These are phyloP conservation scores for Andrena flavipes DNA, from an alignment of 2,888 invertebrate species.

Conservation along the genomic window DNA sequence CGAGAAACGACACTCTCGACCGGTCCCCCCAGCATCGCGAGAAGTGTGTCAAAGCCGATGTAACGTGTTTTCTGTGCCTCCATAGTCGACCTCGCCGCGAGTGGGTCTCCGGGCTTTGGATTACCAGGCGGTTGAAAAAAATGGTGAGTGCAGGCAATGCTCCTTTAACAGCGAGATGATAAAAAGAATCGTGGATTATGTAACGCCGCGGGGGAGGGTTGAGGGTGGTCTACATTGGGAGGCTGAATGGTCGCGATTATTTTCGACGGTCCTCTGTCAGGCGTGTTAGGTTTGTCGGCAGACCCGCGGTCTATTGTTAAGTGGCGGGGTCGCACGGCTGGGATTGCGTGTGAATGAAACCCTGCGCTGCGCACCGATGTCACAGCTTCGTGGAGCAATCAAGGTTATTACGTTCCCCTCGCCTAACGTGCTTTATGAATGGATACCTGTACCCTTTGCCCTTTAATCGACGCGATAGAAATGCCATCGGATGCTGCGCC, in stretches of 20 bases:
- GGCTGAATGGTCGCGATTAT: not conserved
- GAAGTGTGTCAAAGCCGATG: conserved; percentile 67
- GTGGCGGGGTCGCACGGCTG: not conserved
- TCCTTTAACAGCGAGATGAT: not conserved
- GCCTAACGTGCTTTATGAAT: conserved; percentile 45
- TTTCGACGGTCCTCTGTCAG: not conserved
- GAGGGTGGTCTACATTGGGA: no score
- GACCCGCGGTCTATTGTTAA: not conserved
- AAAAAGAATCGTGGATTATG: conserved; percentile 14
- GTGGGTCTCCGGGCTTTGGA: conserved; percentile 45
- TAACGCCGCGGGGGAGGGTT: not conserved
- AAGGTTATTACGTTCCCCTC: conserved; percentile 55
- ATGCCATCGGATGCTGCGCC: conserved; percentile 38
- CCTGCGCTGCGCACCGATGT: conserved; percentile 23
- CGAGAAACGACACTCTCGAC: conserved; percentile 15
- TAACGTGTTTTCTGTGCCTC: conserved; percentile 65
- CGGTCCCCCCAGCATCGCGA: conserved; percentile 25
- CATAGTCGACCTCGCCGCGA: conserved; percentile 40
- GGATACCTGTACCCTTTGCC: conserved; percentile 38
- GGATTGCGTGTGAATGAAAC: conserved; percentile 47
- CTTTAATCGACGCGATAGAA: conserved; percentile 45
- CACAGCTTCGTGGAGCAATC: conserved; percentile 46
- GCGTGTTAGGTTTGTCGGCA: not conserved
- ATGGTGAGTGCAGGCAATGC: conserved; percentile 47
- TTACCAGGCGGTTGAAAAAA: conserved; percentile 28